Evolutionary conservation across 2,888 invertebrate genomes (phyloP).

Genomic region (Chirona hameri): DNA sequence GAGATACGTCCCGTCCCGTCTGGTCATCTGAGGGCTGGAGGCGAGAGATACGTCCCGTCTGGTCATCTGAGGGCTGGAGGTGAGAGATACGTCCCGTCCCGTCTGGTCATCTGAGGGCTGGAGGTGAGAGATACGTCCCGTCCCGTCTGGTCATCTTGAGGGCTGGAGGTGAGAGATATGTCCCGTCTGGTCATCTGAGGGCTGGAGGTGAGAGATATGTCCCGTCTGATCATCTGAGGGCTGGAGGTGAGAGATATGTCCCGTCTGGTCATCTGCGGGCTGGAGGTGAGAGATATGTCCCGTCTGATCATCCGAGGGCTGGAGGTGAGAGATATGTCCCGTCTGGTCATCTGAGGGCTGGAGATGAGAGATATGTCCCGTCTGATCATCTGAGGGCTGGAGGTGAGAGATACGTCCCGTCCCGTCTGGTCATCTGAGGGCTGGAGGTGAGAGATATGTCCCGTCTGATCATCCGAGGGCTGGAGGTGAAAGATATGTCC

Average conservation of each 20-base stretch:
- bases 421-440: constrained; percentile 46
- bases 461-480: too few species aligned
- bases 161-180: constrained; percentile 67
- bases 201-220: too few species aligned
- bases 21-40: constrained; percentile 62
- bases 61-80: constrained; percentile 64
- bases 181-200: too few species aligned
- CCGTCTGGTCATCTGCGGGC: too few species aligned
- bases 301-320: constrained; percentile 52
- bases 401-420: constrained; percentile 52
- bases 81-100: constrained; percentile 44
- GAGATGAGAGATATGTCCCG: too few species aligned
- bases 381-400: constrained; percentile 60
- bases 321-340: constrained; percentile 60
- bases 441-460: constrained; percentile 63
- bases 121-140: constrained; percentile 56
- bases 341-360: too few species aligned
- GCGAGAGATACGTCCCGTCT: constrained; percentile 48
- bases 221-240: constrained; percentile 46
- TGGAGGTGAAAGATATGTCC: too few species aligned
- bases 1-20: constrained; percentile 32
- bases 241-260: constrained; percentile 63
- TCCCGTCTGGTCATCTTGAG: not conserved
- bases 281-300: too few species aligned
- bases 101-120: constrained; percentile 56